phyloP scores from a whole-genome alignment of 2,797 vertebrate genomes.

The Helarctos malayanus region DNA sequence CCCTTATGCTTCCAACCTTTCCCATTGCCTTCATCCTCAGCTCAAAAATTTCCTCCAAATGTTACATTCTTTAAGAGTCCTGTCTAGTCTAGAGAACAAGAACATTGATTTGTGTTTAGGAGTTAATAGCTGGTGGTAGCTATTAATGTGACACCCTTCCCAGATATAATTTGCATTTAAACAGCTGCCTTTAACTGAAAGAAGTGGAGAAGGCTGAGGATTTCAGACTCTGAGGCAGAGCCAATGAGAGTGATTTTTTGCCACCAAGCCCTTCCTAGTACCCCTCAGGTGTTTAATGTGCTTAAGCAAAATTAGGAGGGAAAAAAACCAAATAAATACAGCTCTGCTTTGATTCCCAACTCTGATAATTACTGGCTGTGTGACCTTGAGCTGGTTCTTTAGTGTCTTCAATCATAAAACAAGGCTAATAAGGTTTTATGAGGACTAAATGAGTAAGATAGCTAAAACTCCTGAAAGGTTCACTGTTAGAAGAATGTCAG shows the following conservation, averaged over 20 bases:
- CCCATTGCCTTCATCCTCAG: not conserved
- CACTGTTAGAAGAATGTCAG: not conserved
- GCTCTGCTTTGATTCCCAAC: constrained; percentile 52
- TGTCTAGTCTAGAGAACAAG: constrained; percentile 63
- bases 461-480: not conserved
- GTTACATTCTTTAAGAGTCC: constrained; percentile 6
- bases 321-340: constrained; percentile 63
- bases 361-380: constrained; percentile 35
- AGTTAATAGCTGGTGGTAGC: constrained; percentile 76
- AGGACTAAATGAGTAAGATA: constrained; percentile 10
- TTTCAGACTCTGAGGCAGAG: constrained; percentile 60
- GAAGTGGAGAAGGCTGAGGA: not conserved
- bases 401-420: not conserved
- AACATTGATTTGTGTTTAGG: constrained; percentile 78
- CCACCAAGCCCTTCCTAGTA: not conserved
- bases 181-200: constrained; percentile 73
- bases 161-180: constrained; percentile 82
- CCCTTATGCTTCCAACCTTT: not conserved
- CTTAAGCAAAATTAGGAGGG: not conserved
- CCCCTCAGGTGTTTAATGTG: constrained; percentile 64
- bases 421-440: not conserved
- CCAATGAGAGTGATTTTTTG: constrained; percentile 23
- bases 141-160: constrained; percentile 74
- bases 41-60: constrained; percentile 49
- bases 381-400: constrained; percentile 45